Percentiles rank a stretch among this genome's conserved stretches.
Evolutionary conservation across 2,888 invertebrate genomes (phyloP).

Genomic region (Alloplasta piceator): DNA sequence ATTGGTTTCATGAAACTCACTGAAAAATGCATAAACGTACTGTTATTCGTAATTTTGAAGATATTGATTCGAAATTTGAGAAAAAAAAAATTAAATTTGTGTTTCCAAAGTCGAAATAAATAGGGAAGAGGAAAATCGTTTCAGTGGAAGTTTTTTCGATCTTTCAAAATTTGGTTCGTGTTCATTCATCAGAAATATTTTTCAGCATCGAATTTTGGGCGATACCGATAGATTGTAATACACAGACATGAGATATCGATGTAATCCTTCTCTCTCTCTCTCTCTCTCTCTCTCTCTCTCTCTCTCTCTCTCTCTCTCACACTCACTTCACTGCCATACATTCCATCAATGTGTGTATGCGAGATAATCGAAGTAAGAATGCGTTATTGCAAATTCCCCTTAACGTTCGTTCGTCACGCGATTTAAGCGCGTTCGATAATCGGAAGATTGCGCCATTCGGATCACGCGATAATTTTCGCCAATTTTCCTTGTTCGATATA

Average conservation of each 20-base stretch:
- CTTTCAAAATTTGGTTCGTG: too few species aligned
- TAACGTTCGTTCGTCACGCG: slow-evolving; percentile 61
- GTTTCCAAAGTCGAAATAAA: too few species aligned
- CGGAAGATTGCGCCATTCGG: slow-evolving; percentile 45
- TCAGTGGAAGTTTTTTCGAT: too few species aligned
- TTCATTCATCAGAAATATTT: too few species aligned
- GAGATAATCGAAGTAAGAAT: slow-evolving; percentile 40
- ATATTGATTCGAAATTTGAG: too few species aligned
- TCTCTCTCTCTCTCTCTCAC: not conserved
- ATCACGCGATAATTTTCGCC: slow-evolving; percentile 58
- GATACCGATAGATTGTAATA: not conserved
- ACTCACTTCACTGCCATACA: not conserved
- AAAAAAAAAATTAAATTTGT: too few species aligned
- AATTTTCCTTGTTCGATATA: slow-evolving; percentile 29
- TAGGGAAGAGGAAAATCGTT: too few species aligned
- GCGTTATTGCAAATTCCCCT: slow-evolving; percentile 29
- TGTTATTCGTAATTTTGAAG: too few species aligned
- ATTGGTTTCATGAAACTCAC: too few species aligned
- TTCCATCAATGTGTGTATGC: slow-evolving; percentile 5
- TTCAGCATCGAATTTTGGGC: too few species aligned
- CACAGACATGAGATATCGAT: not conserved
- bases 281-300: slow-evolving; percentile 1
- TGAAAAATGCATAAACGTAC: too few species aligned
- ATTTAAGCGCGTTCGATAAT: slow-evolving; percentile 57
- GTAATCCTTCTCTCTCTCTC: not conserved